Base-by-base conservation (phyloP, 92 coral and sea anemone genomes). In the Metridium senile region DNA sequence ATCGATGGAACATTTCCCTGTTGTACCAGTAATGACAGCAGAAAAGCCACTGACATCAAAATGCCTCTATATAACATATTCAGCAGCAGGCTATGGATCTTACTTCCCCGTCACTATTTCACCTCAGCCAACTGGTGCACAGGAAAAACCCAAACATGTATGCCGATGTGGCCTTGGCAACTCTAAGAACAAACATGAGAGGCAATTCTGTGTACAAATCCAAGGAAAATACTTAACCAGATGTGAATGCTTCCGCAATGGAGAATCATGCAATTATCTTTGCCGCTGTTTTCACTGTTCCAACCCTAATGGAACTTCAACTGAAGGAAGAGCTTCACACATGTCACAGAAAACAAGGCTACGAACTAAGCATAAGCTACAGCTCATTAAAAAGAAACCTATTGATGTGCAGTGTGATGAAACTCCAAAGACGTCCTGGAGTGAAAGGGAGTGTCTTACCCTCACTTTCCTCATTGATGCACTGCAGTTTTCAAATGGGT, bases 141-240 rank as follows among this genome's bases (percentile, higher is more conserved):
- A 26, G 26, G 66, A 52, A 17, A 79, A 79, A 53, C 84, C 84
- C 34, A 79, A 79, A 49, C 61, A 68, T 70, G 58, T 71, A 43
- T 88, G 93, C 70, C 80, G 93, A 66, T 88, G 93, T 70, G 93
- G 93, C 11, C 82, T 87, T 26, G 89, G 93, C 35, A 84, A 79
- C 57, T 78, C 89, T 31, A 84, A 88, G 72, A 80, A 84, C 56
- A 66, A 74, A 51, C 58, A 88, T 53, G 83, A 82, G 21, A 74
- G 86, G 66, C 69, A 76, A 33, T 88, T 88, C 74, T 88, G 93
- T 75, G 76, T 84, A 49, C 80, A 82, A 10, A 57, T 84, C 31
- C 78, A 77, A 33, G 89, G 89, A 33, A 78, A 79, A 23, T 84
- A 88, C 73, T 71, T 79, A 10, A 88, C 86, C 1, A 88, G 93